Conservation (phyloP, 2,797 vertebrate species). For the Bovichtus diacanthus region DNA sequence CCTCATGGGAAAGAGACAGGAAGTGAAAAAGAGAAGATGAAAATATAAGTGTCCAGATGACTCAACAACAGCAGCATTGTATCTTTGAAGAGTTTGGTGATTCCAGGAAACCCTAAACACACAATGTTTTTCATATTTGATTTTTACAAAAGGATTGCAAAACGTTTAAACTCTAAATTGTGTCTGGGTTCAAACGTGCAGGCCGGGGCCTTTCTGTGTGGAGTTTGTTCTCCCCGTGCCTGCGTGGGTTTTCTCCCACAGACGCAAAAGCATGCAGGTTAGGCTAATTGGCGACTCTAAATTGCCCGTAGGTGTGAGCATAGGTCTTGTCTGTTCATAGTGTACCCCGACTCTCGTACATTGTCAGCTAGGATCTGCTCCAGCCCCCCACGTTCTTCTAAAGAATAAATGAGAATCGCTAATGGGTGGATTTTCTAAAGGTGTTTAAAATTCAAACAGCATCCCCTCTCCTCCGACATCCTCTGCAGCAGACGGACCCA, state of each 20-base stretch:
- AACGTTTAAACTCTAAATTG: constrained; percentile 75
- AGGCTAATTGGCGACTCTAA: background rate
- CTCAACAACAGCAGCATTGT: constrained; percentile 13
- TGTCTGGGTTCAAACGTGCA: constrained; percentile 49
- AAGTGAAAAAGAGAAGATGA: constrained; percentile 27
- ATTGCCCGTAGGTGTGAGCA: background rate
- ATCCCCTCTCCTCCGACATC: constrained; percentile 40
- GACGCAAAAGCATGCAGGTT: background rate
- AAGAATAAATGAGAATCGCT: constrained; percentile 2
- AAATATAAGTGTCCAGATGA: constrained; percentile 15
- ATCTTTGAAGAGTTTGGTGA: constrained; percentile 29
- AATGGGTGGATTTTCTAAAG: constrained; percentile 12
- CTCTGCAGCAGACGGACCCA: constrained; percentile 64
- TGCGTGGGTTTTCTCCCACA: background rate
- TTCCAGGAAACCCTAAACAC: constrained; percentile 23
- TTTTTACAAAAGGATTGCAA: constrained; percentile 43
- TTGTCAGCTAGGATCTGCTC: background rate
- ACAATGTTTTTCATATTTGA: constrained; percentile 21
- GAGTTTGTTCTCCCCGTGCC: background rate
- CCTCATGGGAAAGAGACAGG: constrained; percentile 58
- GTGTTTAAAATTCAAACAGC: constrained; percentile 55
- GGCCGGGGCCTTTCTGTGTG: background rate
- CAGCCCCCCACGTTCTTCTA: background rate
- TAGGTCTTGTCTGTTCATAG: background rate
- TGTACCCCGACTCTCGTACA: background rate